Evolutionary conservation across 1,140 invertebrate genomes (phyloP), one percentile per base, ranked within the genome.

Genomic region (Lasioglossum baleicum): DNA sequence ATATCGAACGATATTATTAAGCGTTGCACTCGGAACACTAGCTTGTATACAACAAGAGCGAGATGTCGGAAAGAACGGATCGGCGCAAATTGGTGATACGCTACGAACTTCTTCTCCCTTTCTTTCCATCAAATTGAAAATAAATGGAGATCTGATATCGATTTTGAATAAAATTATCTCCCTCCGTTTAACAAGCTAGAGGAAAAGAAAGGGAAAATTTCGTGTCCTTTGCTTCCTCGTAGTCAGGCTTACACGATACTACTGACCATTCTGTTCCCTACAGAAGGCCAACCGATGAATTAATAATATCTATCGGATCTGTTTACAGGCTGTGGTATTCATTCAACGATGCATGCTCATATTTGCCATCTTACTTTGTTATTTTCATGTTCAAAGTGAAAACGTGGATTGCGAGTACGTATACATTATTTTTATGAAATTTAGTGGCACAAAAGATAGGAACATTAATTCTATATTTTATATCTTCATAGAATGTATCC

Each of bases 391-490:
- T 42, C 65, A 61, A 56, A 77, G 82, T 7, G 42, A 53, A n/a
- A n/a, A n/a, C 31, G 66, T 83, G 26, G 69, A 90, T 48, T 90
- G 90, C 88, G 88, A 89, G 90, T 90, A 84, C 83, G 90, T 90
- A 79, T 26, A 40, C 58, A 8, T n/a, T n/a, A n/a, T n/a, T n/a
- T n/a, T n/a, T n/a, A n/a, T n/a, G n/a, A n/a, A n/a, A n/a, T n/a
- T n/a, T n/a, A n/a, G n/a, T n/a, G n/a, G n/a, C n/a, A n/a, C n/a
- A n/a, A n/a, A n/a, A n/a, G n/a, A n/a, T n/a, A n/a, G n/a, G n/a
- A n/a, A n/a, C n/a, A n/a, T n/a, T n/a, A n/a, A n/a, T n/a, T n/a
- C n/a, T n/a, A n/a, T n/a, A n/a, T n/a, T n/a, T n/a, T n/a, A n/a
- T n/a, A n/a, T 48, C 13, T 44, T 0, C 13, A 2, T 70, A 90